A percentile compares a stretch with the other conserved stretches of the same genome.
These are phyloP conservation scores for Manacus vitellinus DNA, from an alignment of 2,113 vertebrate genomes.

Conservation along the genomic window DNA sequence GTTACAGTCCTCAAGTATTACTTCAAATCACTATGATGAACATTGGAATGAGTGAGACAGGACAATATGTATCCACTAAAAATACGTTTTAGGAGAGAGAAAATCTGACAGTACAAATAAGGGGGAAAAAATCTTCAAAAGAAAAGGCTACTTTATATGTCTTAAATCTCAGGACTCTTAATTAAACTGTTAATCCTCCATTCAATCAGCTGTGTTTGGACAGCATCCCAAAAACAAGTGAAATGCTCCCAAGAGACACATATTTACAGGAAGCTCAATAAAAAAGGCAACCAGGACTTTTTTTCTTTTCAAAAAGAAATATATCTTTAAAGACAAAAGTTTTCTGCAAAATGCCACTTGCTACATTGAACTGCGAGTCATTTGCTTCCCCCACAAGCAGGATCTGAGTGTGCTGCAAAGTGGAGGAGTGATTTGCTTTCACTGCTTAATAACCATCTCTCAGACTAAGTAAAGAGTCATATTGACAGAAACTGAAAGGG, in stretches of 20 bases:
- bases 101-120: neutral
- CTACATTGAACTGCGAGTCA: neutral
- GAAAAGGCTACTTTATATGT: neutral
- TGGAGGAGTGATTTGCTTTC: constrained; percentile 22
- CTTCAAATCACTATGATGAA: neutral
- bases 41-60: neutral
- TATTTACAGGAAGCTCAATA: neutral
- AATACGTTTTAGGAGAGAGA: neutral
- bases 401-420: neutral
- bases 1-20: neutral
- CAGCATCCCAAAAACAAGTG: neutral
- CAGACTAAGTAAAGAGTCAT: neutral
- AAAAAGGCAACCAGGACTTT: neutral
- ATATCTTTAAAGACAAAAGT: neutral
- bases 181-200: constrained; percentile 7
- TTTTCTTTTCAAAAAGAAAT: neutral
- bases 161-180: neutral
- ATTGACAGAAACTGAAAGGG: neutral
- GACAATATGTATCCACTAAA: neutral
- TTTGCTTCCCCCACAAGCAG: neutral
- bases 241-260: neutral
- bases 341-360: neutral
- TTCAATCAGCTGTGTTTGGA: neutral
- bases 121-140: neutral
- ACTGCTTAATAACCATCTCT: constrained; percentile 7